Evolutionary conservation across 2,113 vertebrate genomes (phyloP), one percentile per base, ranked within the genome.

Genomic region (Neogobius melanostomus): DNA sequence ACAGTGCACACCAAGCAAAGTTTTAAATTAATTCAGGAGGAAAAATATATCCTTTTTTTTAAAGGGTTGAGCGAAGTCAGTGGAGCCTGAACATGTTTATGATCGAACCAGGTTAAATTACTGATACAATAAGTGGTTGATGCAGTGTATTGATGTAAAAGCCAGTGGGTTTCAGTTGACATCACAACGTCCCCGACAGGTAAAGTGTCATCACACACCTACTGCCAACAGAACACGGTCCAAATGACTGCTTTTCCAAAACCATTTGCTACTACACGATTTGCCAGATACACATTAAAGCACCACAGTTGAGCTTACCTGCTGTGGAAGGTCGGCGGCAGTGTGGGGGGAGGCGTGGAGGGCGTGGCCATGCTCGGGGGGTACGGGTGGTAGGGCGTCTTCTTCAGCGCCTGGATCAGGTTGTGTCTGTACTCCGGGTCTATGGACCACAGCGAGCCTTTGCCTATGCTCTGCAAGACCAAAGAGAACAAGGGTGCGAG

Each of bases 391-490:
- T 98, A 99, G 80, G 97, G 98, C 69, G 98, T 99, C 95, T 99
- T 99, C 94, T 98, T 99, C 92, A 99, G 94, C 72, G 97, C 97
- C 93, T 99, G 98, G 92, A 99, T 99, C 89, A 99, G 93, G 90
- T 99, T 99, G 93, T 98, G 97, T 92, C 98, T 94, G 81, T 99
- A 99, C 91, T 98, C 98, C 36, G 98, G 97, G 89, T 99, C 98
- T 95, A 99, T 99, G 93, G 97, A 99, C 98, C 97, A 99, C 91
- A 99, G 91, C 21, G 98, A 99, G 69, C 98, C 98, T 90, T 99
- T 99, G 76, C 98, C 98, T 91, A 99, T 97, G 92, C 96, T 99
- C 98, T 99, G 95, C 71, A 65, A 77, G 75, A 66, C 62, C 60
- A n/a, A 69, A 70, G 1, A 21, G 21, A 21, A 62, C 17, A 69